phyloP scores from a whole-genome alignment of 2,888 invertebrate species.

The Mythimna lalbum region DNA sequence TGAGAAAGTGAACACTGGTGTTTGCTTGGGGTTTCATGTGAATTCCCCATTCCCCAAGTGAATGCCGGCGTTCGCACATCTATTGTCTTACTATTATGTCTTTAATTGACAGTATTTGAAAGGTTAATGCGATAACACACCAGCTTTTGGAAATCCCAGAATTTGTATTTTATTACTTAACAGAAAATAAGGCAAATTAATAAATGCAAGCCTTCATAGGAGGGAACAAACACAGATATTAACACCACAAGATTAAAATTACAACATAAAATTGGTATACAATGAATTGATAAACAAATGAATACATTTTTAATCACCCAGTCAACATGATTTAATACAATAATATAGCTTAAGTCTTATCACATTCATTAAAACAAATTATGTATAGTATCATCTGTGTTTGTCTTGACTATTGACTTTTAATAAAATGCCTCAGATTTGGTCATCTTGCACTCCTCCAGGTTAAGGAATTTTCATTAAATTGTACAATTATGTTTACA shows the following conservation, averaged over 20 bases:
- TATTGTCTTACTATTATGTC: no score
- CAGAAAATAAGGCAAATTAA: no score
- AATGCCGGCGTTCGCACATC: no score
- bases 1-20: no score
- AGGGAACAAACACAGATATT: no score
- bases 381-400: constrained; percentile 14
- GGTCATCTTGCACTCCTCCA: not conserved
- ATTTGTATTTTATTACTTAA: not conserved
- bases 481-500: not conserved
- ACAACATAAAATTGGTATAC: no score
- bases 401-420: constrained; percentile 3
- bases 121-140: not conserved
- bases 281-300: constrained; percentile 32
- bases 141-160: not conserved
- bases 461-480: constrained; percentile 7
- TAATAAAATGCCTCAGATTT: constrained; percentile 4
- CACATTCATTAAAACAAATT: not conserved
- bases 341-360: constrained; percentile 7
- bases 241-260: no score
- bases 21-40: no score
- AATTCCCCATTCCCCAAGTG: no score
- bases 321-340: constrained; percentile 12
- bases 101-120: no score
- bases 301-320: constrained; percentile 3
- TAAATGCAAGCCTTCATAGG: no score